Conservation (phyloP, 2,888 invertebrate species). For the Drosophila greeni region DNA sequence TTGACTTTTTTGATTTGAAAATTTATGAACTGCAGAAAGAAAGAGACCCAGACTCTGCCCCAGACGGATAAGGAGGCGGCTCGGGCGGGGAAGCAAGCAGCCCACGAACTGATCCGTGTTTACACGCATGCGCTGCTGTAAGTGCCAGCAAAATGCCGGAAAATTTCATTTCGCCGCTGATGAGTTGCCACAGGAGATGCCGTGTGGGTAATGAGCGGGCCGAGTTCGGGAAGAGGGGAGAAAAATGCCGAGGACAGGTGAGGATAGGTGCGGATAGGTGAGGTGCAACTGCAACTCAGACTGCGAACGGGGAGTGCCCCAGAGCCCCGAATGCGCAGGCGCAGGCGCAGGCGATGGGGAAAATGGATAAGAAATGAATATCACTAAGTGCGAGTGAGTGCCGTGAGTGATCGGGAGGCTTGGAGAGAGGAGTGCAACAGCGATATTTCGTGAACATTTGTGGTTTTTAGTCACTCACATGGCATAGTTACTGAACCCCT, state of each 20-base stretch:
- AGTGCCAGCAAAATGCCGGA: slow-evolving; percentile 66
- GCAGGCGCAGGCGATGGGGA: slow-evolving; percentile 16
- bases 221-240: neutral
- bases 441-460: neutral
- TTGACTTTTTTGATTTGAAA: slow-evolving; percentile 32
- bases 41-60: slow-evolving; percentile 1
- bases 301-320: slow-evolving; percentile 27
- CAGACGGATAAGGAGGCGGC: neutral
- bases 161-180: slow-evolving; percentile 51
- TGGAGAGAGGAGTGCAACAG: neutral
- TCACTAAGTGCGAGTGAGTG: slow-evolving; percentile 8
- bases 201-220: slow-evolving; percentile 16
- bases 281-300: no score
- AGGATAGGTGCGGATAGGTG: no score
- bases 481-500: neutral
- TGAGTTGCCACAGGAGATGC: slow-evolving; percentile 54
- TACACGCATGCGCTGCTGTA: slow-evolving; percentile 62
- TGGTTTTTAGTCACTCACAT: neutral
- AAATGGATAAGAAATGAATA: slow-evolving; percentile 29
- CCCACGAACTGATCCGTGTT: slow-evolving; percentile 37
- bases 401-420: slow-evolving; percentile 24
- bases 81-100: slow-evolving; percentile 13
- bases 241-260: neutral
- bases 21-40: slow-evolving; percentile 46
- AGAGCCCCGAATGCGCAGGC: slow-evolving; percentile 3